Conservation (phyloP, 1,140 invertebrate species). For the Sitodiplosis mosellana region DNA sequence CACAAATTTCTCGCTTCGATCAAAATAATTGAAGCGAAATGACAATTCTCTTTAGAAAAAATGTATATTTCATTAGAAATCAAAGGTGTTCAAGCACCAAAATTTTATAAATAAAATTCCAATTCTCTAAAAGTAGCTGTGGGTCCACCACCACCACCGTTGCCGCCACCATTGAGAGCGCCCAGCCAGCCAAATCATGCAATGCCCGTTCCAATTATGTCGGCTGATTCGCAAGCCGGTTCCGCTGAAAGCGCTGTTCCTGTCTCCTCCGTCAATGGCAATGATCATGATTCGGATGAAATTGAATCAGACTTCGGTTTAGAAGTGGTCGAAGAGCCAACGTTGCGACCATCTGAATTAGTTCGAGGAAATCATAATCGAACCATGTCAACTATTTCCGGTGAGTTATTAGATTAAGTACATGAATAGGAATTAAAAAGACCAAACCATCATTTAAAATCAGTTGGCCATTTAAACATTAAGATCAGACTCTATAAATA, state of each 20-base stretch:
- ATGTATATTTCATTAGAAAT: too few species aligned
- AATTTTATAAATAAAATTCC: too few species aligned
- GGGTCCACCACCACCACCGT: conserved; percentile 39
- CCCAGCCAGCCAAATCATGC: conserved; percentile 8
- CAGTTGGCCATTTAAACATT: too few species aligned
- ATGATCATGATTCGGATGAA: conserved; percentile 7
- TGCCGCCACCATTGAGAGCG: conserved; percentile 32
- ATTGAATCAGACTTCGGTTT: conserved; percentile 24
- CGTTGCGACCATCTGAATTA: conserved; percentile 36
- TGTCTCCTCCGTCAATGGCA: neutral
- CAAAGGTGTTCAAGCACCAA: too few species aligned
- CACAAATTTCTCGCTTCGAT: too few species aligned
- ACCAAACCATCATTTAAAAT: too few species aligned
- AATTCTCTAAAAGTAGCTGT: neutral
- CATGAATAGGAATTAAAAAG: too few species aligned
- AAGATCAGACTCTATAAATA: too few species aligned
- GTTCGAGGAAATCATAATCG: conserved; percentile 28
- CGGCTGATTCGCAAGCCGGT: neutral
- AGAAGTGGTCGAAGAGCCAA: conserved; percentile 38
- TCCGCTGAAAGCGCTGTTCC: neutral
- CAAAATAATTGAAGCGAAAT: too few species aligned
- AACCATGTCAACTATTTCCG: conserved; percentile 25
- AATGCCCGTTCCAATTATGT: too few species aligned
- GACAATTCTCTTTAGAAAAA: too few species aligned
- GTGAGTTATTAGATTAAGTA: conserved; percentile 8